Evolutionary conservation across 2,113 vertebrate species (phyloP).

Genomic region (Microcebus murinus): DNA sequence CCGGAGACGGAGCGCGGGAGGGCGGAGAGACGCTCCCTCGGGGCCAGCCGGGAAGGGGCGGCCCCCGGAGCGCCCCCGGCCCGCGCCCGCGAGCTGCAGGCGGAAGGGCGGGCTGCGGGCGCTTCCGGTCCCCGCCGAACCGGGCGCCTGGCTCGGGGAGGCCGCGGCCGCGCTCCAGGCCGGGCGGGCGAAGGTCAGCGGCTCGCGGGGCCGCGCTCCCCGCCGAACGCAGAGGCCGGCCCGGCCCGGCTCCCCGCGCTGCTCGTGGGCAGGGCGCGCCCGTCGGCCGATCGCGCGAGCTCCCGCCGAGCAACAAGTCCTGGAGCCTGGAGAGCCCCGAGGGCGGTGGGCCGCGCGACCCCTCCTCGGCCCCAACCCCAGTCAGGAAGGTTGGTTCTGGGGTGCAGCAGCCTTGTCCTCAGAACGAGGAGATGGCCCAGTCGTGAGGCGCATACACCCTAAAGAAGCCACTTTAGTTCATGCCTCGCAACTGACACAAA

Average conservation of each 20-base stretch:
- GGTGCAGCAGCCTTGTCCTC: background rate
- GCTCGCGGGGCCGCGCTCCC: constrained; percentile 64
- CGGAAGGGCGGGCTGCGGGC: background rate
- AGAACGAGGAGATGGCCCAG: background rate
- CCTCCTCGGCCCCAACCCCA: background rate
- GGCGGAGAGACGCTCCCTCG: accelerated
- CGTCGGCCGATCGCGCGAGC: background rate
- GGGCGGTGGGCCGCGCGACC: background rate
- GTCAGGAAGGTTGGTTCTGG: background rate
- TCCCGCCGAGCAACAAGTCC: constrained; percentile 27
- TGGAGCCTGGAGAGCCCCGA: background rate
- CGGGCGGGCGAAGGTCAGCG: constrained; percentile 79
- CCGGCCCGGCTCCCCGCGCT: background rate
- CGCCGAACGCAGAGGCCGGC: constrained; percentile 44
- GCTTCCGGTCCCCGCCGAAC: background rate
- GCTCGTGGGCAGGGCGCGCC: background rate
- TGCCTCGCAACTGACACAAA: background rate
- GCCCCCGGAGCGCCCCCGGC: background rate
- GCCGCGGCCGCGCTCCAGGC: constrained; percentile 25
- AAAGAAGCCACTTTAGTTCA: background rate
- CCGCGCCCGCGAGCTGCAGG: background rate
- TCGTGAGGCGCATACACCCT: too few species aligned
- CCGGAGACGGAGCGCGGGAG: background rate
- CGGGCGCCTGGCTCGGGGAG: background rate
- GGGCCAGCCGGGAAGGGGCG: background rate